Base-by-base conservation (phyloP, 2,888 invertebrate species). In the Apoderus coryli region DNA sequence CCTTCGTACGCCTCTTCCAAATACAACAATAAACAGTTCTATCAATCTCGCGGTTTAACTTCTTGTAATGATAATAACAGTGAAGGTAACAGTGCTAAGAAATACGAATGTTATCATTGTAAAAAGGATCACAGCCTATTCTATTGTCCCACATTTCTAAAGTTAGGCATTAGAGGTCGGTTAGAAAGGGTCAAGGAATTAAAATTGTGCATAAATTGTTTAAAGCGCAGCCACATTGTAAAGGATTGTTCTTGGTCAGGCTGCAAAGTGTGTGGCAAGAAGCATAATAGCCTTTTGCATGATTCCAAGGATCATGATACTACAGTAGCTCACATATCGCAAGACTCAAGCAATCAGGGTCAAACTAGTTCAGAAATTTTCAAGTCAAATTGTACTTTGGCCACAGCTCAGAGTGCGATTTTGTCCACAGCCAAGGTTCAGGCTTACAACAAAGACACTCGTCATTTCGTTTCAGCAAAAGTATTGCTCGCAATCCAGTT, bases 281-380 rank as follows among this genome's bases (percentile, higher is more conserved):
- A 38, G 27, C 36, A 36, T 25, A 36, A 36, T 25, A 36, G 31
- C 9, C 14, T 32, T 27, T 24, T 35, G 19, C 35, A 35, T 25
- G 32, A 35, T 5, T n/a, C n/a, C n/a, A n/a, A n/a, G n/a, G n/a
- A n/a, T n/a, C n/a, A n/a, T n/a, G n/a, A n/a, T n/a, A n/a, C n/a
- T n/a, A n/a, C n/a, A n/a, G n/a, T n/a, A n/a, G n/a, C n/a, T n/a
- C n/a, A n/a, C n/a, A n/a, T n/a, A n/a, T n/a, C n/a, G n/a, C n/a
- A n/a, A n/a, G n/a, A n/a, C n/a, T n/a, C n/a, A n/a, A n/a, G n/a
- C n/a, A n/a, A n/a, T n/a, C n/a, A n/a, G n/a, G n/a, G n/a, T n/a
- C n/a, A n/a, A n/a, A n/a, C n/a, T n/a, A n/a, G n/a, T n/a, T n/a
- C n/a, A n/a, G n/a, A n/a, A n/a, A n/a, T n/a, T n/a, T n/a, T 19